These are phyloP conservation scores for Rhynchomys soricoides DNA, from an alignment of 2,113 vertebrate species.

Conservation along the genomic window DNA sequence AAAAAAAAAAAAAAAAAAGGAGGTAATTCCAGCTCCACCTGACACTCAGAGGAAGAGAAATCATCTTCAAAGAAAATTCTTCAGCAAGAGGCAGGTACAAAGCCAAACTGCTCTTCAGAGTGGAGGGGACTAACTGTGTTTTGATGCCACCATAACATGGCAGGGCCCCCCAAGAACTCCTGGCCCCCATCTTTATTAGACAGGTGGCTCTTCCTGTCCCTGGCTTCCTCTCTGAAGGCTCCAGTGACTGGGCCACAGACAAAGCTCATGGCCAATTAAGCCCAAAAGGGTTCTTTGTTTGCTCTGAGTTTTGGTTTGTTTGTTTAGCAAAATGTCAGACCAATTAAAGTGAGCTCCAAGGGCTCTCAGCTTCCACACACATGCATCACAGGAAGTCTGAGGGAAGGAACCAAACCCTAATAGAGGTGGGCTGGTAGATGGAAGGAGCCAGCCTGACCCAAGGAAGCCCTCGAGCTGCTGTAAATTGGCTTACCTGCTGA, in stretches of 20 bases:
- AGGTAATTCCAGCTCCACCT: conserved; percentile 67
- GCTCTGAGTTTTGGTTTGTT: conserved; percentile 82
- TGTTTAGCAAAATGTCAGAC: conserved; percentile 87
- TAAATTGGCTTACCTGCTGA: not conserved
- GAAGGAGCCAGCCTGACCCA: not conserved
- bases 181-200: conserved; percentile 80
- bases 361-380: conserved; percentile 47
- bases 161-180: conserved; percentile 63
- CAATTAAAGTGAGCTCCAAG: conserved; percentile 82
- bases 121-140: not conserved
- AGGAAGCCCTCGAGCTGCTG: not conserved
- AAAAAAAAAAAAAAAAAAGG: conserved; percentile 14
- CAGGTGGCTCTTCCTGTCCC: conserved; percentile 53
- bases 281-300: conserved; percentile 82
- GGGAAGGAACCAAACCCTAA: conserved; percentile 17
- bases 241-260: conserved; percentile 66
- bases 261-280: conserved; percentile 80
- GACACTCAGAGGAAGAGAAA: conserved; percentile 49
- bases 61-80: conserved; percentile 78
- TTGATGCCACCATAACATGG: conserved; percentile 23
- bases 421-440: fast-evolving
- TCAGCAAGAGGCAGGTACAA: conserved; percentile 74
- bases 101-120: conserved; percentile 67
- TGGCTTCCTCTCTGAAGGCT: conserved; percentile 73
- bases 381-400: conserved; percentile 46